Conservation (phyloP, 2,797 vertebrate genomes). For the Trachurus trachurus region DNA sequence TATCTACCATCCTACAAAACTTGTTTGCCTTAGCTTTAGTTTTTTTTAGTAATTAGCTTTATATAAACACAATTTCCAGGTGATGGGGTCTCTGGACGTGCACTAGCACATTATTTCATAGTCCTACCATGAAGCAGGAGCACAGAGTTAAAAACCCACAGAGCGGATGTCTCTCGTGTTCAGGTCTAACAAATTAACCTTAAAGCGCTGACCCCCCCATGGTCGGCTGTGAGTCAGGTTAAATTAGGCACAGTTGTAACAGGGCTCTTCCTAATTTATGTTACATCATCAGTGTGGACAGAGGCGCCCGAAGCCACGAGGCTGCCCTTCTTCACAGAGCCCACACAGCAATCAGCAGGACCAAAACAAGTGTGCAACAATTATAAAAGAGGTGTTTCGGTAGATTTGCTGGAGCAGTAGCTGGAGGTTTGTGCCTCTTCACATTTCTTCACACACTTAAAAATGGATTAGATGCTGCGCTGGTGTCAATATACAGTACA, state of each 20-base stretch:
- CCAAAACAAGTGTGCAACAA: conserved; percentile 2
- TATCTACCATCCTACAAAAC: too few species aligned
- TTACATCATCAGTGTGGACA: conserved; percentile 37
- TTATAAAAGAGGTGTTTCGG: not conserved
- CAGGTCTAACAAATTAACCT: conserved; percentile 44
- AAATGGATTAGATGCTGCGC: too few species aligned
- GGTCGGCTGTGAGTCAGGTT: conserved; percentile 36
- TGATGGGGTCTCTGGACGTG: not conserved
- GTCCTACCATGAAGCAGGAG: conserved; percentile 11
- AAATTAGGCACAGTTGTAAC: conserved; percentile 40
- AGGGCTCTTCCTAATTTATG: conserved; percentile 39
- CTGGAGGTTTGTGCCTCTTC: not conserved
- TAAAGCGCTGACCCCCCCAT: conserved; percentile 7
- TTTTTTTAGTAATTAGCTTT: not conserved
- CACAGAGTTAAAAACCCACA: conserved; percentile 15
- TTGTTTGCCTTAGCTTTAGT: not conserved
- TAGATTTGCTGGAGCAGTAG: not conserved
- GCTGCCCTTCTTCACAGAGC: conserved; percentile 17
- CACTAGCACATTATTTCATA: not conserved
- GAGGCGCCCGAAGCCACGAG: conserved; percentile 5
- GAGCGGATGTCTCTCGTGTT: conserved; percentile 31
- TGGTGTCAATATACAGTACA: too few species aligned
- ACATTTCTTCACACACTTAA: too few species aligned
- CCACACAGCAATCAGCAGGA: conserved; percentile 14
- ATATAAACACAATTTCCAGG: not conserved